Evolutionary conservation across 2,797 vertebrate genomes (phyloP), one percentile per base, ranked within the genome.

Genomic region (Phaenicophaeus curvirostris): DNA sequence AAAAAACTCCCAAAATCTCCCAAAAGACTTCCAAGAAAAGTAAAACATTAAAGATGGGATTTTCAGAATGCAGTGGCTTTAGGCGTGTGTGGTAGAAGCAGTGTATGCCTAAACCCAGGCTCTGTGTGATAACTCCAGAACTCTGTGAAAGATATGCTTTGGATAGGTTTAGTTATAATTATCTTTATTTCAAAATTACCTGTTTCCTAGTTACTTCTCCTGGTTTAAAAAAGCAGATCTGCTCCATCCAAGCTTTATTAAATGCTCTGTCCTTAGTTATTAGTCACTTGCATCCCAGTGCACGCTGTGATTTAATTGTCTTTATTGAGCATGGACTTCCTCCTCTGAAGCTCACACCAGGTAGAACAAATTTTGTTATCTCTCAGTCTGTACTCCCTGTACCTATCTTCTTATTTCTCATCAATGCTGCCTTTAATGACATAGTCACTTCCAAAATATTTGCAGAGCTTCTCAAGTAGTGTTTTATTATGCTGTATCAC

Each of bases 151-250:
- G 54, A 86, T 31, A 33, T 16, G 33, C 35, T 75, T 91, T 95
- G 66, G 39, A 24, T 61, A 61, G 15, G 30, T 73, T 85, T 71
- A 53, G 48, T 85, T 92, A 31, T 21, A 63, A 63, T 79, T 63
- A 55, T 59, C 20, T 86, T 51, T 71, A 76, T 79, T 92, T 82
- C 33, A 61, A 13, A 90, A 67, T 87, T 83, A 14, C 7, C 21
- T 20, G 11, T 54, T 94, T 94, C 54, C 19, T 89, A 65, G n/a
- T 93, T 92, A 79, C 31, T 73, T 89, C 61, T 27, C 74, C 90
- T 85, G 65, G 77, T 81, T 73, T 89, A 37, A 87, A 93, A 78
- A 78, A 39, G 23, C 31, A 18, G 35, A 28, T 48, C n/a, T 93
- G 53, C 41, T 77, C 1, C 27, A 94, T 63, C 62, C 46, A 59